Evolutionary conservation across 2,888 invertebrate species (phyloP).

Genomic region (Electrophaes corylata): DNA sequence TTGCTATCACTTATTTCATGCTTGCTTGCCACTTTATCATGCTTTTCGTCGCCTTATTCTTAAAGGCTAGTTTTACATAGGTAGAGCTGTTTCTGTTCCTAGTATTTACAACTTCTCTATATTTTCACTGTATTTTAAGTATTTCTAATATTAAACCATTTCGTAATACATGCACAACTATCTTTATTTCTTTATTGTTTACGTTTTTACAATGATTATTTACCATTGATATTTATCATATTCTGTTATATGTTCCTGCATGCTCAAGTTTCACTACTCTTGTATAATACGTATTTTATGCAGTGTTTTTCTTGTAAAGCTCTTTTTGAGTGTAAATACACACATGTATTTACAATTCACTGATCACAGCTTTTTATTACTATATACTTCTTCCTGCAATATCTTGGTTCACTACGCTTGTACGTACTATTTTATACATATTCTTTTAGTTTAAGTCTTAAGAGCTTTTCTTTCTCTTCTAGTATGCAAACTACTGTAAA

Average conservation of each 20-base stretch:
- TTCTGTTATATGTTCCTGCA: too few species aligned
- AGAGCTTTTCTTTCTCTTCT: too few species aligned
- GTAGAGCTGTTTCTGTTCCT: too few species aligned
- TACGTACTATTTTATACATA: too few species aligned
- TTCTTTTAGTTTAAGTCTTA: too few species aligned
- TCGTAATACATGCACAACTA: background rate
- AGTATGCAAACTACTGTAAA: too few species aligned
- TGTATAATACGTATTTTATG: background rate
- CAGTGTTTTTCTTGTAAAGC: background rate
- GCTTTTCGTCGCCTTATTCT: slow-evolving; percentile 7
- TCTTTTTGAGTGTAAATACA: background rate
- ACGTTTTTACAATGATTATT: too few species aligned
- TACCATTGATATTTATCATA: too few species aligned
- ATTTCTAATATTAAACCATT: background rate
- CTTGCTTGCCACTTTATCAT: slow-evolving; percentile 13
- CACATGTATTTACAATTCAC: too few species aligned
- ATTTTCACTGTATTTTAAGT: background rate
- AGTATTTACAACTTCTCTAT: too few species aligned
- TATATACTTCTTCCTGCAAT: background rate
- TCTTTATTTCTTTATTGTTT: too few species aligned
- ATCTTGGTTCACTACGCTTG: background rate
- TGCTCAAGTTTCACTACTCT: too few species aligned
- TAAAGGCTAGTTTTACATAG: background rate
- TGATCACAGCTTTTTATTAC: background rate
- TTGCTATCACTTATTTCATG: slow-evolving; percentile 3